phyloP scores from a whole-genome alignment of 2,113 vertebrate genomes.

The Phalacrocorax pelagicus region DNA sequence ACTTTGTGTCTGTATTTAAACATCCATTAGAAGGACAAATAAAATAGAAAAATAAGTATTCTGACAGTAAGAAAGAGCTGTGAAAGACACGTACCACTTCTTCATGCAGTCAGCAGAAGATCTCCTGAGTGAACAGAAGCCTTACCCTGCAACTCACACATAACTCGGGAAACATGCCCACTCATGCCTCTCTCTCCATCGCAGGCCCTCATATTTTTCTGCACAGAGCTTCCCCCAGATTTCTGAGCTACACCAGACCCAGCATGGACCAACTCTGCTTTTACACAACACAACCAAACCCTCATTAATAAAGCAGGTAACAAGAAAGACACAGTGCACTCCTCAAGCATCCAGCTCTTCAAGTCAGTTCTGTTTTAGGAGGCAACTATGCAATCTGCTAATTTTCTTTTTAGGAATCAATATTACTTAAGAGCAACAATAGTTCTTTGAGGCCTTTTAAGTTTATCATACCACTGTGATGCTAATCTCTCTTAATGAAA shows the following conservation, averaged over 20 bases:
- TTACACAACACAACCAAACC: background rate
- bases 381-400: background rate
- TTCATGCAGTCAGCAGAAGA: background rate
- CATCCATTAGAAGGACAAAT: background rate
- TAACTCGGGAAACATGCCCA: background rate
- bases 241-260: background rate
- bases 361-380: background rate
- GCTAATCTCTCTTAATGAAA: slow-evolving; percentile 16
- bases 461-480: background rate
- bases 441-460: background rate
- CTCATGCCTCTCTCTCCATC: background rate
- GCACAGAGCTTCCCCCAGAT: background rate
- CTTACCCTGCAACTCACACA: rapidly evolving
- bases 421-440: background rate
- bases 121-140: background rate
- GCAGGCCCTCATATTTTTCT: background rate
- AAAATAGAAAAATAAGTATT: background rate
- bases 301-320: background rate
- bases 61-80: background rate
- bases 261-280: background rate
- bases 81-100: background rate
- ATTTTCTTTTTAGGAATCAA: background rate
- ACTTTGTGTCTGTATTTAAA: background rate
- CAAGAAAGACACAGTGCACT: background rate
- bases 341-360: background rate